Conservation (phyloP, 1,140 invertebrate species). For the Drosophila arizonae region DNA sequence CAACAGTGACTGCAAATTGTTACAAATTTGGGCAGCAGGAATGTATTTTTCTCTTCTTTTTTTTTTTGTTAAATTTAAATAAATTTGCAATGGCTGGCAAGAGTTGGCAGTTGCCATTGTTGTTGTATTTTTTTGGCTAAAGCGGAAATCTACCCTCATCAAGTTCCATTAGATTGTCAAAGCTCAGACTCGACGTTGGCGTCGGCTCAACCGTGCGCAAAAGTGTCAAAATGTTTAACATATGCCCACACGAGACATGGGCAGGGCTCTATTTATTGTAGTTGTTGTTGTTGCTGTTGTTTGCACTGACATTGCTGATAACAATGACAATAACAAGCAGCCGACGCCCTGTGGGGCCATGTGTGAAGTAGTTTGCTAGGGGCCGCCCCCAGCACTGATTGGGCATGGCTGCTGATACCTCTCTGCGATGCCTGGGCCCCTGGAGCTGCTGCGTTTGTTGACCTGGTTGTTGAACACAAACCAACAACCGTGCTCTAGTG, state of each 20-base stretch:
- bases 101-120: constrained; percentile 3
- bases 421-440: constrained; percentile 3
- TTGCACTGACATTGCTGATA: constrained; percentile 70
- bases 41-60: not conserved
- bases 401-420: not conserved
- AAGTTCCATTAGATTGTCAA: constrained; percentile 65
- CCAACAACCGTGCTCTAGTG: constrained; percentile 10
- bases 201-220: constrained; percentile 60
- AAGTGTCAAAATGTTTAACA: constrained; percentile 78
- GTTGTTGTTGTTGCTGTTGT: constrained; percentile 33
- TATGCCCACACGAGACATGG: constrained; percentile 70
- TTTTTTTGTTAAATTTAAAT: constrained; percentile 45
- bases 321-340: constrained; percentile 73
- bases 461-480: constrained; percentile 33
- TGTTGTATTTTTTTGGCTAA: constrained; percentile 17
- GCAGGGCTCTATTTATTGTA: not conserved
- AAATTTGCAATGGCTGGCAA: constrained; percentile 26
- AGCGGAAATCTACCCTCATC: constrained; percentile 66
- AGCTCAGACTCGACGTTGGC: constrained; percentile 49
- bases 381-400: not conserved
- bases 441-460: constrained; percentile 30
- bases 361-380: not conserved
- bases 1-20: constrained; percentile 39
- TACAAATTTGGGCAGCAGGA: constrained; percentile 40
- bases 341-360: constrained; percentile 34